Evolutionary conservation across 2,113 vertebrate species (phyloP).

Genomic region (Bos javanicus): DNA sequence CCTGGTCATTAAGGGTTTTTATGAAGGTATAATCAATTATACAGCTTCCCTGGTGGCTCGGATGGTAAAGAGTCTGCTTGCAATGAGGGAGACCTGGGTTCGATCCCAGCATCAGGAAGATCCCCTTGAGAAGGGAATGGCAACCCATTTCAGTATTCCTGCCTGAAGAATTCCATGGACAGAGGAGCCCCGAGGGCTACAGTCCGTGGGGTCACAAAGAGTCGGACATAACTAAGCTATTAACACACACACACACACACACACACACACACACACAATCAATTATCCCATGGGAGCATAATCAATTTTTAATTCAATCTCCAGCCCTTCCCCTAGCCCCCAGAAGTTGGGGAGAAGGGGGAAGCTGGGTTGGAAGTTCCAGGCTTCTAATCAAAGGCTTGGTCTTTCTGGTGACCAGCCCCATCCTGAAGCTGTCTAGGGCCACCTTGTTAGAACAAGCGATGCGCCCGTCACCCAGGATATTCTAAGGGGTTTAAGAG

Average conservation of each 20-base stretch:
- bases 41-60: not conserved
- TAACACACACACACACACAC: not conserved
- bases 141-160: not conserved
- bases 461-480: not conserved
- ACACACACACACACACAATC: not conserved
- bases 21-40: not conserved
- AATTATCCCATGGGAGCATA: not conserved
- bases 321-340: not conserved
- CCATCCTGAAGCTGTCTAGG: not conserved
- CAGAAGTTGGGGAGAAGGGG: not conserved
- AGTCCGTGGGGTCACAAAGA: not conserved
- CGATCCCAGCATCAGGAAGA: not conserved
- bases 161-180: not conserved
- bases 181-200: not conserved
- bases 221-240: not conserved
- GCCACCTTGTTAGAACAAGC: not conserved
- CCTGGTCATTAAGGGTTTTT: fast-evolving
- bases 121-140: not conserved
- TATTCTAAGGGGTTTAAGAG: not conserved
- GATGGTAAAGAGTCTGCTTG: not conserved
- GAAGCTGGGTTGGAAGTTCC: not conserved
- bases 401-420: not conserved
- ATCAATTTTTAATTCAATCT: too few relatives aligned
- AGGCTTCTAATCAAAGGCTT: not conserved
- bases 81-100: not conserved